Evolutionary conservation across 2,113 vertebrate species (phyloP).

Genomic region (Ariopsis seemanni): DNA sequence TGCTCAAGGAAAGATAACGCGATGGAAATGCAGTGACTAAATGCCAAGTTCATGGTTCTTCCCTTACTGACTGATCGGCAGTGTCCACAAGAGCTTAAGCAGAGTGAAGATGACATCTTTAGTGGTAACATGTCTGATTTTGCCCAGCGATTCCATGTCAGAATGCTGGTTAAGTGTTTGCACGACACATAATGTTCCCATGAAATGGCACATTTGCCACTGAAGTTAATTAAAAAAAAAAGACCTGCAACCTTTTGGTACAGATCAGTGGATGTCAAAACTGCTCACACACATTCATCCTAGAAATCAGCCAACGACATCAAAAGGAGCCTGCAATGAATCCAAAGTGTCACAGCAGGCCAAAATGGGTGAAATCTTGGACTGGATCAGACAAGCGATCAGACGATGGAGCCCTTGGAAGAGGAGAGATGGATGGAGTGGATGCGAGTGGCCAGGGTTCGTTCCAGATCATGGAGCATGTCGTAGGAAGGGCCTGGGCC

Average conservation of each 20-base stretch:
- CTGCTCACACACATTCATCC: conserved; percentile 17
- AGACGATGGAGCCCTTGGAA: conserved; percentile 96
- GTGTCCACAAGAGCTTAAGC: conserved; percentile 20
- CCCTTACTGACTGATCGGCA: background rate
- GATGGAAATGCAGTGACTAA: background rate
- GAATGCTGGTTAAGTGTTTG: conserved; percentile 13
- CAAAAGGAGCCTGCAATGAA: conserved; percentile 15
- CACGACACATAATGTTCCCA: conserved; percentile 28
- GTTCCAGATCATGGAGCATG: conserved; percentile 92
- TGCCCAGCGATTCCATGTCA: conserved; percentile 16
- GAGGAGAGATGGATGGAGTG: conserved; percentile 97
- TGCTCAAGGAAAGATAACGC: background rate
- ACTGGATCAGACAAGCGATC: conserved; percentile 54
- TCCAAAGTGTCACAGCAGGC: conserved; percentile 25
- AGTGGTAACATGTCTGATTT: conserved; percentile 13
- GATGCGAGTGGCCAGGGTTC: conserved; percentile 91
- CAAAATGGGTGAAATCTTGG: background rate
- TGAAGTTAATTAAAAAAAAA: background rate
- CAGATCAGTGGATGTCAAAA: conserved; percentile 2
- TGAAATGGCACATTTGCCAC: conserved; percentile 29
- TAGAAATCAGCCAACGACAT: conserved; percentile 15
- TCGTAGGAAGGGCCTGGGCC: conserved; percentile 71
- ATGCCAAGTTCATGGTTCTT: conserved; percentile 3
- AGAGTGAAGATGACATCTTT: conserved; percentile 26
- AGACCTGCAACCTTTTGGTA: conserved; percentile 5